A percentile compares a stretch with the other conserved stretches of the same genome.
Evolutionary conservation across 1,140 invertebrate species (phyloP).

Genomic region (Megathymus violae): DNA sequence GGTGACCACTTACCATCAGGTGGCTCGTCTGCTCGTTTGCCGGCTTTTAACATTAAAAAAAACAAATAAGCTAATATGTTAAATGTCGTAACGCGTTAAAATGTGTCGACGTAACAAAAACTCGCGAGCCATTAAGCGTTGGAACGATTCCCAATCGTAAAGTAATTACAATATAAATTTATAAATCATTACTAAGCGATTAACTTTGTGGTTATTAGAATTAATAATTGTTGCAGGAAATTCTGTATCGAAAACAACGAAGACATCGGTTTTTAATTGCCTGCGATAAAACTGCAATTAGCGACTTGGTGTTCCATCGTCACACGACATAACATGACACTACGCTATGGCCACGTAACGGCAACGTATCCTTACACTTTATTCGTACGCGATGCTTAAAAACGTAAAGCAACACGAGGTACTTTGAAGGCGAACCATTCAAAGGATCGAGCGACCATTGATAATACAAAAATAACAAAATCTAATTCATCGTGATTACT

Average conservation of each 20-base stretch:
- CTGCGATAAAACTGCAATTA: constrained; percentile 15
- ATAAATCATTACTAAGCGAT: constrained; percentile 7
- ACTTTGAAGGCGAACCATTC: constrained; percentile 7
- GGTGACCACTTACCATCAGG: too few species aligned
- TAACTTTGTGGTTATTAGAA: constrained; percentile 4
- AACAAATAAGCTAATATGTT: too few species aligned
- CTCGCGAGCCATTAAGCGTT: constrained; percentile 4
- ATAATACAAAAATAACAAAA: constrained; percentile 5
- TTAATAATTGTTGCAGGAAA: constrained; percentile 4
- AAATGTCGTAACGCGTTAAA: neutral
- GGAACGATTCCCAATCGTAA: neutral
- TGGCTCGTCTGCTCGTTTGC: too few species aligned
- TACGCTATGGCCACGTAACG: too few species aligned
- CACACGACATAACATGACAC: neutral
- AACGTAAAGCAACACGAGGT: constrained; percentile 9
- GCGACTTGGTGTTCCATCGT: neutral
- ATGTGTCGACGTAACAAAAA: neutral
- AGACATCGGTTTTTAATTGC: constrained; percentile 4
- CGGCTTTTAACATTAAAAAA: too few species aligned
- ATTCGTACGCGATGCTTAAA: too few species aligned
- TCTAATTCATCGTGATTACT: neutral
- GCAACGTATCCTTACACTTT: too few species aligned
- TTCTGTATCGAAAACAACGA: constrained; percentile 4
- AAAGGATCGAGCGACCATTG: constrained; percentile 2
- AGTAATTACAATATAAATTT: constrained; percentile 15